phyloP scores from a whole-genome alignment of 2,113 vertebrate species.

The Polypterus senegalus region DNA sequence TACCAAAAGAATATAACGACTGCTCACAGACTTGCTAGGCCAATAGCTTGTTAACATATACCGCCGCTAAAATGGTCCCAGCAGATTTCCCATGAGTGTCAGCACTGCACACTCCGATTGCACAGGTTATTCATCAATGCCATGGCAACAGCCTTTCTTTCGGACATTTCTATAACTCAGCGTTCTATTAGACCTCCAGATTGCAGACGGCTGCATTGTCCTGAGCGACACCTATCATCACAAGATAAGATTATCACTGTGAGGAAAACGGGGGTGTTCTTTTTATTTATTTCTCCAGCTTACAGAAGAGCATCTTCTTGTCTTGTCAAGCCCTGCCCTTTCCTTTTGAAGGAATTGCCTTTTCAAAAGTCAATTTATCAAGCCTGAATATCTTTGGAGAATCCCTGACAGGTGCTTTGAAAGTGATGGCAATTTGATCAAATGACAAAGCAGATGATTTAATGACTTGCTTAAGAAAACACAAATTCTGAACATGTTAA shows the following conservation, averaged over 20 bases:
- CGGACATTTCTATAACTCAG: conserved; percentile 70
- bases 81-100: too few species aligned
- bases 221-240: conserved; percentile 57
- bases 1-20: too few species aligned
- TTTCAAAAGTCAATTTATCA: conserved; percentile 72
- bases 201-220: conserved; percentile 58
- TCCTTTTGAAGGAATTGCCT: conserved; percentile 54
- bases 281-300: conserved; percentile 40
- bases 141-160: conserved; percentile 33
- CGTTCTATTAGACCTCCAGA: conserved; percentile 51
- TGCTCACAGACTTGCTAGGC: too few species aligned
- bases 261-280: conserved; percentile 43
- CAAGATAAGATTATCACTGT: conserved; percentile 78
- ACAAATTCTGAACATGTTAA: conserved; percentile 4
- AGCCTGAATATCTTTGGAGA: conserved; percentile 56
- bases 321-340: conserved; percentile 59
- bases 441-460: conserved; percentile 35
- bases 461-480: conserved; percentile 19
- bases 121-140: conserved; percentile 65
- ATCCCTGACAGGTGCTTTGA: conserved; percentile 39
- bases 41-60: too few species aligned
- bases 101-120: too few species aligned
- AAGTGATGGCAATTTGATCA: conserved; percentile 58
- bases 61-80: too few species aligned
- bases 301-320: conserved; percentile 62